Evolutionary conservation across 2,888 invertebrate genomes (phyloP).

Genomic region (Tachina fera): DNA sequence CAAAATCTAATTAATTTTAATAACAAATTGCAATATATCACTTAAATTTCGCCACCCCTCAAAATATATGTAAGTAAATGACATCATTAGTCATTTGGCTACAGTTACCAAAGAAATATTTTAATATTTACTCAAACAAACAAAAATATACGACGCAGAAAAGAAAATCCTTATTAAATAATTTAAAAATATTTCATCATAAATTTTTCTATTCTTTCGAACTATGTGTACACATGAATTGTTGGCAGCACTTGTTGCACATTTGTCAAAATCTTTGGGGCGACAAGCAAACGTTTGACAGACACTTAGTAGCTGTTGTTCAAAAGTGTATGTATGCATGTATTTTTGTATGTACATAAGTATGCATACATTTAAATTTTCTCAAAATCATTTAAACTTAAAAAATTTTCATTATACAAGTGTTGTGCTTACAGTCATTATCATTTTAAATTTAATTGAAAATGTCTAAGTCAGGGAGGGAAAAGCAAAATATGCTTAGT

Average conservation of each 20-base stretch:
- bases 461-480: not conserved
- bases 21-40: too few species aligned
- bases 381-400: slow-evolving; percentile 52
- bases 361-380: not conserved
- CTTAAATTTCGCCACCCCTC: not conserved
- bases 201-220: slow-evolving; percentile 17
- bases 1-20: too few species aligned
- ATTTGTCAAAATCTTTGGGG: slow-evolving; percentile 64
- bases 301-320: slow-evolving; percentile 28
- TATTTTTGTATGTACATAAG: not conserved
- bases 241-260: slow-evolving; percentile 68
- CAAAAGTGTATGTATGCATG: not conserved
- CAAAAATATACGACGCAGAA: not conserved
- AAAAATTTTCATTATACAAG: slow-evolving; percentile 55
- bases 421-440: slow-evolving; percentile 37
- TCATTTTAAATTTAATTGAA: slow-evolving; percentile 54
- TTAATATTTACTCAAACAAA: not conserved
- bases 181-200: slow-evolving; percentile 36
- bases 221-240: slow-evolving; percentile 40
- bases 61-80: slow-evolving; percentile 5
- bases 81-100: slow-evolving; percentile 34
- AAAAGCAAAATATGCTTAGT: not conserved
- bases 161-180: slow-evolving; percentile 26
- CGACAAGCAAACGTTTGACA: slow-evolving; percentile 49
- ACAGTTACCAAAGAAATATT: slow-evolving; percentile 2